Percentiles rank a stretch among this genome's conserved stretches.
phyloP scores from a whole-genome alignment of 2,797 vertebrate genomes.

The Harpagifer antarcticus region DNA sequence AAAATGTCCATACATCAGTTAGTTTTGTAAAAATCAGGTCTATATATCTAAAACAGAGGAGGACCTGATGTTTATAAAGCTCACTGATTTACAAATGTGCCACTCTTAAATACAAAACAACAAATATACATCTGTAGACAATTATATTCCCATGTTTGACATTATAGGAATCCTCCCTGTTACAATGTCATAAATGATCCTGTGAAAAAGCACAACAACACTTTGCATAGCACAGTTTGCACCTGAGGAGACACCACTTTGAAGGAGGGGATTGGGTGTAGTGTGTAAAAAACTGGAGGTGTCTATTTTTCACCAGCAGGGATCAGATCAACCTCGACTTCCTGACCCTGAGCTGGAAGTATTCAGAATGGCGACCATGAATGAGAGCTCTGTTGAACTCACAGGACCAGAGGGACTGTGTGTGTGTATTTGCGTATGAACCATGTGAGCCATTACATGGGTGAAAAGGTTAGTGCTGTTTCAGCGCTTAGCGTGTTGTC shows the following conservation, averaged over 20 bases:
- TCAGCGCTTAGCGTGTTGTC: conserved; percentile 8
- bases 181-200: not conserved
- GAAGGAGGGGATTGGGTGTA: not conserved
- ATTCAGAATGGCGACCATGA: conserved; percentile 37
- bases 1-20: not conserved
- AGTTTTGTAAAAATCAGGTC: not conserved
- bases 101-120: not conserved
- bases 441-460: conserved; percentile 28
- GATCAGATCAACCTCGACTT: conserved; percentile 48
- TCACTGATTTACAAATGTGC: too few species aligned
- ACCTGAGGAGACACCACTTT: conserved; percentile 5
- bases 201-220: not conserved
- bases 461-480: conserved; percentile 33
- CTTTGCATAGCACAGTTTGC: not conserved
- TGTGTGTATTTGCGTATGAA: conserved; percentile 26
- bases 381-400: conserved; percentile 61
- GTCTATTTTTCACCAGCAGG: conserved; percentile 34
- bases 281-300: conserved; percentile 3
- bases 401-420: conserved; percentile 27
- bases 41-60: not conserved
- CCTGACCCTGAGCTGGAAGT: conserved; percentile 23
- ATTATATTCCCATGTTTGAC: conserved; percentile 5
- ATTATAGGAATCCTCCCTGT: not conserved
- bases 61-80: too few species aligned
- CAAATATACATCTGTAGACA: conserved; percentile 11